Evolutionary conservation across 2,797 vertebrate genomes (phyloP).

Genomic region (Gobionotothen gibberifrons): DNA sequence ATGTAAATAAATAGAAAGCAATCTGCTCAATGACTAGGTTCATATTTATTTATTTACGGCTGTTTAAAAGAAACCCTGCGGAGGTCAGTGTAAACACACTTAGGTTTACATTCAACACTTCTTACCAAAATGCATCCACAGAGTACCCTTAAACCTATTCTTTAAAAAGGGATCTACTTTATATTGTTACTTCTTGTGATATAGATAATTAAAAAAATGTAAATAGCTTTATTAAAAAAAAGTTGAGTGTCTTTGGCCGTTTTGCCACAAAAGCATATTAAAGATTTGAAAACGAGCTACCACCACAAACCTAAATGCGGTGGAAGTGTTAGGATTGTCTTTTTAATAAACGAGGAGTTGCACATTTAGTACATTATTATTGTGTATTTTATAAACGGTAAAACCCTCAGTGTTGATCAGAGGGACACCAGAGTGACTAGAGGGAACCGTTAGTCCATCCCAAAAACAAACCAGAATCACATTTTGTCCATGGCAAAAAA

Average conservation of each 20-base stretch:
- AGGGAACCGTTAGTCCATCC: conserved; percentile 44
- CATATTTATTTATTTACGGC: background rate
- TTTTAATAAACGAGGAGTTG: conserved; percentile 58
- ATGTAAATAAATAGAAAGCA: conserved; percentile 33
- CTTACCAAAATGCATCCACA: conserved; percentile 35
- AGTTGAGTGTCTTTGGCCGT: conserved; percentile 59
- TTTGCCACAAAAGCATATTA: conserved; percentile 56
- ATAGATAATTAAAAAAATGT: background rate
- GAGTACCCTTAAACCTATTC: conserved; percentile 56
- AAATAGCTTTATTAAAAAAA: too few relatives aligned
- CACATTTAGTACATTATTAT: conserved; percentile 57
- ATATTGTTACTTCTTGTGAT: conserved; percentile 19
- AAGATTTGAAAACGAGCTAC: conserved; percentile 28
- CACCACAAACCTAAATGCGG: conserved; percentile 37
- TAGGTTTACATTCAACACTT: conserved; percentile 47
- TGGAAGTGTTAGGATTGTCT: conserved; percentile 83
- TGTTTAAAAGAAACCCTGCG: conserved; percentile 41
- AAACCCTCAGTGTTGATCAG: conserved; percentile 25
- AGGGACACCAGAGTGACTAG: conserved; percentile 21
- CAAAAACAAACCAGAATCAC: conserved; percentile 63
- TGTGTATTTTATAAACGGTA: conserved; percentile 39
- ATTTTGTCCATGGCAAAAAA: conserved; percentile 66
- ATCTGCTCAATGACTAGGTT: background rate
- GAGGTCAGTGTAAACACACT: conserved; percentile 34
- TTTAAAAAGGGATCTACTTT: background rate